phyloP scores from a whole-genome alignment of 2,888 invertebrate genomes.

The Mythimna ferrago region DNA sequence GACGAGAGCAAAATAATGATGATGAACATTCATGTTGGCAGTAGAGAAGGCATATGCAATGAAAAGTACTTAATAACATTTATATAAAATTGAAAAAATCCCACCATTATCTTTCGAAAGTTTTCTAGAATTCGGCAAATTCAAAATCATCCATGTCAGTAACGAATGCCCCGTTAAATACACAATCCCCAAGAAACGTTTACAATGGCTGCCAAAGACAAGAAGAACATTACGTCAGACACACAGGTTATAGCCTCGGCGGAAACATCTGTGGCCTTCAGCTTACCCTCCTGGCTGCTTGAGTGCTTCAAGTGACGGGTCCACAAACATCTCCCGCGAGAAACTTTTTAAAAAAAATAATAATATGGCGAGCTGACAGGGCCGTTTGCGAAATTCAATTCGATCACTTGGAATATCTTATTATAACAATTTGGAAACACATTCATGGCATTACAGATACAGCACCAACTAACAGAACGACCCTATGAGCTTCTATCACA shows the following conservation, averaged over 20 bases:
- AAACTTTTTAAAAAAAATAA: not conserved
- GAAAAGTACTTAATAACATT: not conserved
- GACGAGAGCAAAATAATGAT: conserved; percentile 4
- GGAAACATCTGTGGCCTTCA: conserved; percentile 3
- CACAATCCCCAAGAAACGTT: not conserved
- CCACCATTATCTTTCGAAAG: not conserved
- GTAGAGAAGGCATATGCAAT: not conserved
- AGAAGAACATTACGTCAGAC: conserved; percentile 2
- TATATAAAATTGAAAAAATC: not conserved
- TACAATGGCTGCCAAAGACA: not conserved
- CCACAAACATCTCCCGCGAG: conserved; percentile 12
- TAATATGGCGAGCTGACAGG: not conserved
- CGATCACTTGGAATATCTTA: not conserved
- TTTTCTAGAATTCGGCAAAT: not conserved
- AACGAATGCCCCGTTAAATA: not conserved
- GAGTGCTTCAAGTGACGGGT: not conserved
- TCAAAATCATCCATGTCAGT: conserved; percentile 1
- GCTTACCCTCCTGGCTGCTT: conserved; percentile 7
- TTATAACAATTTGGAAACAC: not conserved
- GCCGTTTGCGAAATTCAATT: not conserved
- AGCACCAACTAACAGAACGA: not conserved
- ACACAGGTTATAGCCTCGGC: not conserved
- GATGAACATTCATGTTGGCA: conserved; percentile 6
- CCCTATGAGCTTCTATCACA: not conserved
- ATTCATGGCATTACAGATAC: not conserved